Evolutionary conservation across 2,797 vertebrate species (phyloP), one percentile per base, ranked within the genome.

Genomic region (Harpagifer antarcticus): DNA sequence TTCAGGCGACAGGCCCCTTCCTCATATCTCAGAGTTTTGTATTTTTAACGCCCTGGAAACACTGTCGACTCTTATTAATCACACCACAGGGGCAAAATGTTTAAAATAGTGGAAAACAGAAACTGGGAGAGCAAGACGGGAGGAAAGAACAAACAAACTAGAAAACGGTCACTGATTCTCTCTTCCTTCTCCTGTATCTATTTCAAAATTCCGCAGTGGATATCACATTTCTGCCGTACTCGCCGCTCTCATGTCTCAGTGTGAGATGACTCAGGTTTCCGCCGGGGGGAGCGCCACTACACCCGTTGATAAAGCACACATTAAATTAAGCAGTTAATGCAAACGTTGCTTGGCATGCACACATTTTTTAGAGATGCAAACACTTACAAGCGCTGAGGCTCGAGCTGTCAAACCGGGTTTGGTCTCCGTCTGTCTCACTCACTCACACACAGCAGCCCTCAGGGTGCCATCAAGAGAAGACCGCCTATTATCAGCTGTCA

Each of bases 401-500:
- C 53, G 48, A 91, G 84, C 92, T 93, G 94, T 94, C 94, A 92
- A 78, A 86, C 53, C 60, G 67, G 86, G 84, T 91, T 93, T 86
- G 80, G 82, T 70, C 62, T 83, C 52, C 45, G 16, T 63, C 64
- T 64, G 71, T 74, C 66, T 59, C 54, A 37, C 66, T 55, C 71
- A 62, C 79, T 47, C 77, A 74, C 77, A 76, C 73, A 77, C 56
- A 72, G 71, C 76, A 85, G 78, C 86, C 93, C 93, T 92, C 87
- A 52, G 91, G 93, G 92, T 91, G 92, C 92, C 93, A 87, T 94
- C 92, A 90, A 88, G 83, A 87, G 92, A 92, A 92, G 86, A 79
- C 88, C 50, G 79, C 79, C 83, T 89, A 88, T 94, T 93, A 94
- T 95, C 93, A 93, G 87, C 83, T 92, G 90, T 94, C 94, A 95